Evolutionary conservation across 2,888 invertebrate species (phyloP).

Genomic region (Stegophylla sp.): DNA sequence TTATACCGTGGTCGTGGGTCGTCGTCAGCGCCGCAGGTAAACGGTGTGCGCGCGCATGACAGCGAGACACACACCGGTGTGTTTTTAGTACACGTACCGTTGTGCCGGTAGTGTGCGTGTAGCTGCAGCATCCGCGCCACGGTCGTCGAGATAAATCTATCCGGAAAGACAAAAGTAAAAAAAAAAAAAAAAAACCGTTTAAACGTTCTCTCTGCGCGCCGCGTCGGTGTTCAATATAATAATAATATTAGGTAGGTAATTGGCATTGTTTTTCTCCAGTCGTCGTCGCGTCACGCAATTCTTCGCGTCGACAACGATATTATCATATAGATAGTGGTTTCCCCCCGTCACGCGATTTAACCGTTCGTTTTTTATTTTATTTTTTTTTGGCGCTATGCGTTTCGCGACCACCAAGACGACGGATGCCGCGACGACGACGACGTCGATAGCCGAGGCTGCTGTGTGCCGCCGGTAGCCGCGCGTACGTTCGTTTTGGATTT

Average conservation of each 20-base stretch:
- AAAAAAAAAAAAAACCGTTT: no score
- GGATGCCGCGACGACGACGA: not conserved
- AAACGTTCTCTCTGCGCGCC: not conserved
- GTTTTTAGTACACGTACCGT: not conserved
- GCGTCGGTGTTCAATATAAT: not conserved
- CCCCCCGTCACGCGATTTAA: no score
- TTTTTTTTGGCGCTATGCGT: conserved; percentile 14
- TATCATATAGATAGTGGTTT: no score
- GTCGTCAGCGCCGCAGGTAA: not conserved
- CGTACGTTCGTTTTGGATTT: no score
- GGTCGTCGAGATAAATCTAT: no score
- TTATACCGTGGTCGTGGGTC: not conserved
- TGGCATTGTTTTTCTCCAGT: no score
- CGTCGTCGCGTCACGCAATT: no score
- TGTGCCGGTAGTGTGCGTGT: not conserved
- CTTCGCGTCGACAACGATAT: no score
- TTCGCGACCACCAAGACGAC: not conserved
- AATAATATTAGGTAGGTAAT: not conserved
- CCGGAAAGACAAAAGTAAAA: no score
- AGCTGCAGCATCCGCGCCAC: no score
- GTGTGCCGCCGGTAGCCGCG: not conserved
- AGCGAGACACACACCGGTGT: not conserved
- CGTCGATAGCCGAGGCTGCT: not conserved
- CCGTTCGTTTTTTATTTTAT: no score
- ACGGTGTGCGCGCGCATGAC: not conserved